phyloP scores from a whole-genome alignment of 53 echinoderm and acorn worm genomes.

The Echinarachnius parma region DNA sequence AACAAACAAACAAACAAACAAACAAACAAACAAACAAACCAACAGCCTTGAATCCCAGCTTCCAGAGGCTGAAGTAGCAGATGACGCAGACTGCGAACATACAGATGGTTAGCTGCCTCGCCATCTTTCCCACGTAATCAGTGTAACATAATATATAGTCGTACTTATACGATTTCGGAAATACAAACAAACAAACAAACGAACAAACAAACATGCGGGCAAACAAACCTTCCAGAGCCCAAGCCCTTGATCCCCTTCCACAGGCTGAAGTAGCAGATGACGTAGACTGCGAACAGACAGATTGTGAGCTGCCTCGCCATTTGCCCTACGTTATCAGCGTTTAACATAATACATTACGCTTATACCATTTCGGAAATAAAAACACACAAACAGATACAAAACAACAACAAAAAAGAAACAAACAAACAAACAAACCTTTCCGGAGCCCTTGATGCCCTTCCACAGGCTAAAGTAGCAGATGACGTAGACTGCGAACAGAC shows the following conservation, averaged over 20 bases:
- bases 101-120: constrained; percentile 71
- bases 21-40: too few relatives aligned
- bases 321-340: too few relatives aligned
- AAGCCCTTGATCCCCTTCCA: constrained; percentile 81
- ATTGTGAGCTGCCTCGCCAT: too few relatives aligned
- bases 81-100: constrained; percentile 63
- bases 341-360: neutral
- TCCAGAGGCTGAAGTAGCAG: constrained; percentile 77
- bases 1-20: too few relatives aligned
- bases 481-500: constrained; percentile 64
- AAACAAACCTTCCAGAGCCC: too few relatives aligned
- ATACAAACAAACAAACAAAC: too few relatives aligned
- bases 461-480: constrained; percentile 76
- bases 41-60: constrained; percentile 75
- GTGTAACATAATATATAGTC: neutral
- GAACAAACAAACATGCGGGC: too few relatives aligned
- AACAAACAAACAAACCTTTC: constrained; percentile 86
- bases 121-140: too few relatives aligned
- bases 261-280: constrained; percentile 72
- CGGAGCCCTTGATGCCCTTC: constrained; percentile 79
- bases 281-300: constrained; percentile 65
- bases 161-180: too few relatives aligned
- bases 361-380: too few relatives aligned
- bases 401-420: too few relatives aligned
- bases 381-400: too few relatives aligned